Conservation (phyloP, 2,113 vertebrate species). For the Labrus mixtus region DNA sequence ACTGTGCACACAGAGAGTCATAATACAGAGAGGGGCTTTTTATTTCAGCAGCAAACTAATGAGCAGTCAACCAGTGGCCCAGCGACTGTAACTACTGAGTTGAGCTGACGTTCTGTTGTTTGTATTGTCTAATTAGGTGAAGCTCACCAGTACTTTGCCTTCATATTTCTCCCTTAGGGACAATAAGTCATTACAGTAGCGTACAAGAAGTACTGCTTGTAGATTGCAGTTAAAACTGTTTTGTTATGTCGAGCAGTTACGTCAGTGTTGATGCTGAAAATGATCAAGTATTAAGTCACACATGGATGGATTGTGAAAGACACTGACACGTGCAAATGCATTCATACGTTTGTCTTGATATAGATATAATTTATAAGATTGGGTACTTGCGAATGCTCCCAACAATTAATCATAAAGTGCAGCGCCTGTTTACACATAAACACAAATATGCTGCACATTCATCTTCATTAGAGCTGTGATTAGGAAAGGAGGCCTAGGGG, state of each 20-base stretch:
- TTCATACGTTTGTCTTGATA: neutral
- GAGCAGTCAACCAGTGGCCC: conserved; percentile 21
- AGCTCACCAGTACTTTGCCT: conserved; percentile 31
- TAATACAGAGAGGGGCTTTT: neutral
- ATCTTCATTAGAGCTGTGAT: conserved; percentile 67
- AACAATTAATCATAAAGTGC: conserved; percentile 18
- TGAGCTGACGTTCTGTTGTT: conserved; percentile 26
- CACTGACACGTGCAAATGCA: neutral
- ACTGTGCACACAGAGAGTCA: neutral
- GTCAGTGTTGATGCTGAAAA: neutral
- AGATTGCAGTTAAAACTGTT: neutral
- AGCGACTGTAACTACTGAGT: neutral
- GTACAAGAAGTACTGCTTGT: neutral
- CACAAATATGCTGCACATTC: conserved; percentile 35
- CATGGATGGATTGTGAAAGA: neutral
- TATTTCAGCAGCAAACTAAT: conserved; percentile 32
- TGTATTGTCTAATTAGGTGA: conserved; percentile 31
- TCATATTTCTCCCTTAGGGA: conserved; percentile 17
- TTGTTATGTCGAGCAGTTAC: neutral
- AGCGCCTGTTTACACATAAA: neutral
- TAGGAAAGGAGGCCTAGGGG: conserved; percentile 63
- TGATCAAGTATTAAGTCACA: neutral
- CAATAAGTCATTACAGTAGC: neutral
- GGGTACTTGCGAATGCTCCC: neutral
- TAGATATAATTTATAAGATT: conserved; percentile 7